phyloP scores from a whole-genome alignment of 2,113 vertebrate species.

The Telmatochromis sp. region DNA sequence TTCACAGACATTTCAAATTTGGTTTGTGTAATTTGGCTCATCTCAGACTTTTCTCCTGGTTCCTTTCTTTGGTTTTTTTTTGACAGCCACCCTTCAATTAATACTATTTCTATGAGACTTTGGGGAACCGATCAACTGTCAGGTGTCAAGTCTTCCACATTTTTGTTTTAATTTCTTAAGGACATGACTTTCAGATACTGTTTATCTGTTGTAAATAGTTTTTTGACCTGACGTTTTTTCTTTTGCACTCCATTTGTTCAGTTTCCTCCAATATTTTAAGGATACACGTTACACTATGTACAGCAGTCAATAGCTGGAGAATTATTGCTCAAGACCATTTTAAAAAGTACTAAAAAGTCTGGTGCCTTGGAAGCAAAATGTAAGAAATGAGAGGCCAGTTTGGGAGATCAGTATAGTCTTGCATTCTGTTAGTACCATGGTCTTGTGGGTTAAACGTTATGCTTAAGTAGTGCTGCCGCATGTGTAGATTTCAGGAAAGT shows the following conservation, averaged over 20 bases:
- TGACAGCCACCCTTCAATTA: neutral
- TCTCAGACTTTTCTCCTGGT: neutral
- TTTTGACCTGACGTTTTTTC: neutral
- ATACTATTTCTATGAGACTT: neutral
- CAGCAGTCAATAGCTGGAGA: fast-evolving
- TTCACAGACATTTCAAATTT: neutral
- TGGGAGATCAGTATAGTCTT: neutral
- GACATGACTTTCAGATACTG: fast-evolving
- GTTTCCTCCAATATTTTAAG: fast-evolving
- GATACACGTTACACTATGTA: neutral
- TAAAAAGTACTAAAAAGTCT: neutral
- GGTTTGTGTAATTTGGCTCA: fast-evolving
- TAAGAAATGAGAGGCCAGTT: neutral
- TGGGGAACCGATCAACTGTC: neutral
- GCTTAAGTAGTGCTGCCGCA: neutral
- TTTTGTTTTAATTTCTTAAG: fast-evolving
- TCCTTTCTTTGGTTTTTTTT: neutral
- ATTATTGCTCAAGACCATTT: neutral
- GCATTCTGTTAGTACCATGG: neutral
- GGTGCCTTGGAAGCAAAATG: neutral
- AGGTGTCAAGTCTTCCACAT: neutral
- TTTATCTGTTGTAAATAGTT: neutral
- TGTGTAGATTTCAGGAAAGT: neutral
- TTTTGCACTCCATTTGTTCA: fast-evolving
- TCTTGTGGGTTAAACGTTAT: neutral